phyloP scores from a whole-genome alignment of 1,140 invertebrate species.

The Drosophila bocqueti region DNA sequence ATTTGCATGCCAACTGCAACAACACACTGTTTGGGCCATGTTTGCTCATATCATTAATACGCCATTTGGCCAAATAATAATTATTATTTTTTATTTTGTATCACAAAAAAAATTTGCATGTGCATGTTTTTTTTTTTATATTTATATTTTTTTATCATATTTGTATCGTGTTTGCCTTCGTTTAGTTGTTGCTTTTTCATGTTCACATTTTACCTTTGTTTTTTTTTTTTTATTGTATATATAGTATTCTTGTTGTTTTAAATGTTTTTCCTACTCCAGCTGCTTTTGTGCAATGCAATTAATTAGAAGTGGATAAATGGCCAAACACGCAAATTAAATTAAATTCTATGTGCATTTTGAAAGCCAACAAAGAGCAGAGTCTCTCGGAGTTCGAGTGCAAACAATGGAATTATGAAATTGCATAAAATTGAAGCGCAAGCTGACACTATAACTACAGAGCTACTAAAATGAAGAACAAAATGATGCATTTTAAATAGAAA shows the following conservation, averaged over 20 bases:
- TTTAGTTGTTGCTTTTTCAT: slow-evolving; percentile 26
- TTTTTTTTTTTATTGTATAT: background rate
- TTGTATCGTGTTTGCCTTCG: slow-evolving; percentile 34
- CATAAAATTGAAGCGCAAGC: background rate
- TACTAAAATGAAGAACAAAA: background rate
- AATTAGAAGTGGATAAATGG: slow-evolving; percentile 65
- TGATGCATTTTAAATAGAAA: slow-evolving; percentile 10
- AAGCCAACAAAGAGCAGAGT: slow-evolving; percentile 1
- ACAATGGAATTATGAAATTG: slow-evolving; percentile 31
- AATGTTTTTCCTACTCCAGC: background rate
- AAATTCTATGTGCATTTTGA: slow-evolving; percentile 43
- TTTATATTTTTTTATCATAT: slow-evolving; percentile 11
- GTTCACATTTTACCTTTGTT: slow-evolving; percentile 15
- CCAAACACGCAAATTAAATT: slow-evolving; percentile 37
- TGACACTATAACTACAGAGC: background rate
- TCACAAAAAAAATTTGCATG: too few relatives aligned
- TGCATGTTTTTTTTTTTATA: background rate
- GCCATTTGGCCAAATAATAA: slow-evolving; percentile 51
- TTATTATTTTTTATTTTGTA: slow-evolving; percentile 30
- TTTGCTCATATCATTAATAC: slow-evolving; percentile 53
- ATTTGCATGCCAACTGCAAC: slow-evolving; percentile 38
- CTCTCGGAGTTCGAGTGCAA: slow-evolving; percentile 6
- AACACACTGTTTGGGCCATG: slow-evolving; percentile 17
- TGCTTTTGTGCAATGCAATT: slow-evolving; percentile 49
- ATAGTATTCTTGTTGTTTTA: background rate